Evolutionary conservation across 2,888 invertebrate species (phyloP).

Genomic region (Dascillus cervinus): DNA sequence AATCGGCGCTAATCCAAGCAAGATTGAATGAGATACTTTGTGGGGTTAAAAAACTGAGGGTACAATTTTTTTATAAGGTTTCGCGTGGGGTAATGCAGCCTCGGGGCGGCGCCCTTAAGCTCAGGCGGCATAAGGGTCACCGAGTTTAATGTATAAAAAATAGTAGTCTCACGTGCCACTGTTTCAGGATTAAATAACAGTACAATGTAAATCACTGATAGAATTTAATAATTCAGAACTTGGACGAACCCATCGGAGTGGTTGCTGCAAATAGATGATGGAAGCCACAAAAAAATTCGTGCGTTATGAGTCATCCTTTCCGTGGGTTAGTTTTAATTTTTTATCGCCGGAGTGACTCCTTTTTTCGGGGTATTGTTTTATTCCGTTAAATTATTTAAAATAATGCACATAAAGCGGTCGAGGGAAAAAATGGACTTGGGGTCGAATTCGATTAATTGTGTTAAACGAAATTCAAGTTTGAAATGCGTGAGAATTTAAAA

Average conservation of each 20-base stretch:
- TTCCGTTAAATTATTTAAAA: too few species aligned
- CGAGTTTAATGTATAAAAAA: slow-evolving; percentile 17
- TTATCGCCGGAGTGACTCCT: slow-evolving; percentile 6
- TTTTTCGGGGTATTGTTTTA: slow-evolving; percentile 4
- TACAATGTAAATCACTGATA: slow-evolving; percentile 7
- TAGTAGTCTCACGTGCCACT: slow-evolving; percentile 17
- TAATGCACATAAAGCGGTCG: too few species aligned
- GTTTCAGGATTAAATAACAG: slow-evolving; percentile 16
- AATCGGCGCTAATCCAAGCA: too few species aligned
- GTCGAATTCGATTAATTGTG: too few species aligned
- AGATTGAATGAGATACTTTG: slow-evolving; percentile 14
- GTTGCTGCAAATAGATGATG: slow-evolving; percentile 10
- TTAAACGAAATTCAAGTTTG: too few species aligned
- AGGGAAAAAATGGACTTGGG: too few species aligned
- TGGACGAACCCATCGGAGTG: slow-evolving; percentile 3
- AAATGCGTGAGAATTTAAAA: too few species aligned
- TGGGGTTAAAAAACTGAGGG: slow-evolving; percentile 17
- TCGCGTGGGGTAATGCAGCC: slow-evolving; percentile 17
- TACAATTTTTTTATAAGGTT: slow-evolving; percentile 19
- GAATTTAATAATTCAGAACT: slow-evolving; percentile 3
- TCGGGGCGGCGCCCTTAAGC: slow-evolving; percentile 13
- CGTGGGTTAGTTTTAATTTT: slow-evolving; percentile 9
- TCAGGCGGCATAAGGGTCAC: slow-evolving; percentile 10
- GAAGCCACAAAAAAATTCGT: slow-evolving; percentile 4
- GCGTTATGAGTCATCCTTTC: slow-evolving; percentile 9